Evolutionary conservation across 2,797 vertebrate genomes (phyloP).

Genomic region (Danio jaintianensis): DNA sequence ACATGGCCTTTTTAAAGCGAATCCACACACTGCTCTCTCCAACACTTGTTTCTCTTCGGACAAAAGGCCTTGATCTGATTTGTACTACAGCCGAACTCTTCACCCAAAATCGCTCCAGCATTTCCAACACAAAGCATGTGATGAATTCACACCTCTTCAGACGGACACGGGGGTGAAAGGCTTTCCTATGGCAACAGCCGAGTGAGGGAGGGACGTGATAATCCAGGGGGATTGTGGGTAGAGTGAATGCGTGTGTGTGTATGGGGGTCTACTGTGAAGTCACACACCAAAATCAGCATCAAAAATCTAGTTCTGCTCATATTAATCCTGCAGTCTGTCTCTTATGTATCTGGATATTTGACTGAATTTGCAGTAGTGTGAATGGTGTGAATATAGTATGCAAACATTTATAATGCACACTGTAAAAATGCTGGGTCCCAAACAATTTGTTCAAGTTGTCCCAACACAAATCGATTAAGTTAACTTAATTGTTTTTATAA

Average conservation of each 20-base stretch:
- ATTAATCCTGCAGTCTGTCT: neutral
- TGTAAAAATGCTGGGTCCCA: too few relatives aligned
- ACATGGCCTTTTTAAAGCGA: neutral
- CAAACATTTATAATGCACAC: too few relatives aligned
- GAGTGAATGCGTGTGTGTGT: conserved; percentile 24
- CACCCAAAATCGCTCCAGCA: neutral
- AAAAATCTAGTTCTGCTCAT: neutral
- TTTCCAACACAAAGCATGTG: conserved; percentile 19
- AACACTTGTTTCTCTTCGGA: conserved; percentile 17
- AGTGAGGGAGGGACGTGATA: conserved; percentile 79
- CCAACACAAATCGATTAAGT: too few relatives aligned
- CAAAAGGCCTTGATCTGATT: conserved; percentile 29
- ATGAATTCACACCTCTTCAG: conserved; percentile 60
- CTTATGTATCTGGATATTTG: neutral
- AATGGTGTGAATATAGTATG: neutral
- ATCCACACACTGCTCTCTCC: neutral
- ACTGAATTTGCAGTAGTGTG: neutral
- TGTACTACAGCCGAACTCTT: conserved; percentile 4
- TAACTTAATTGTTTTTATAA: too few relatives aligned
- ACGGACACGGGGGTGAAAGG: conserved; percentile 60
- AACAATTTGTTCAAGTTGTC: too few relatives aligned
- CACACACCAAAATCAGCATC: neutral
- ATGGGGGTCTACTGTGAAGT: conserved; percentile 16
- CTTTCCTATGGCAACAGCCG: conserved; percentile 80
- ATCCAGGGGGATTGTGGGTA: conserved; percentile 63